A percentile compares a stretch with the other conserved stretches of the same genome.
Evolutionary conservation across 64 coral and sea anemone species (phyloP).

Genomic region (Acropora yongei): DNA sequence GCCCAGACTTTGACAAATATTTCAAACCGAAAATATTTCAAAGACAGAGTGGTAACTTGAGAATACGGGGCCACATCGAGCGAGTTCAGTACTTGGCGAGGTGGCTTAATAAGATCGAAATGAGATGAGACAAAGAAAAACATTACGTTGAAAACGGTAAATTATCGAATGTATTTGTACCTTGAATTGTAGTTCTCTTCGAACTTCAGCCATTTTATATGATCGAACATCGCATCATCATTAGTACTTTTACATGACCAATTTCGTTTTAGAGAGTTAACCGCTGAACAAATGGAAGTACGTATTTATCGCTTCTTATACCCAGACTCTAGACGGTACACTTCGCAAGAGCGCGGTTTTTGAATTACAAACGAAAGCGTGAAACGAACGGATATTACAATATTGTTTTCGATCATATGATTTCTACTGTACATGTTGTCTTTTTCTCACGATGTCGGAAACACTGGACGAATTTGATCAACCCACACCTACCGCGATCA

Average conservation of each 20-base stretch:
- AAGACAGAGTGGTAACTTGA: too few species aligned
- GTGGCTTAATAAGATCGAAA: neutral
- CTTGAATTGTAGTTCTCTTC: slow-evolving; percentile 25
- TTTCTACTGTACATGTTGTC: neutral
- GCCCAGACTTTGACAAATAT: too few species aligned
- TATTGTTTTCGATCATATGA: neutral
- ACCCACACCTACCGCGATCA: slow-evolving; percentile 1
- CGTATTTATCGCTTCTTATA: neutral
- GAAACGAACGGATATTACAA: neutral
- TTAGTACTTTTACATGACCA: neutral
- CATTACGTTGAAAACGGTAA: neutral
- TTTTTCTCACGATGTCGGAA: neutral
- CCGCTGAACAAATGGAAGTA: neutral
- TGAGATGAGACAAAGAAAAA: neutral
- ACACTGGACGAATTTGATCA: slow-evolving; percentile 36
- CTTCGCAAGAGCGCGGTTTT: slow-evolving; percentile 23
- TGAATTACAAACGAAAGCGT: neutral
- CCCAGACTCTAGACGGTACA: neutral
- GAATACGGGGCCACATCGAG: too few species aligned
- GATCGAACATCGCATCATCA: neutral
- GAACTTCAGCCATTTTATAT: neutral
- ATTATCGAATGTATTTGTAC: neutral
- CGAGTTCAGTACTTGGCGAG: too few species aligned
- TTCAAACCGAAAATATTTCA: too few species aligned
- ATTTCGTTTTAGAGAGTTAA: neutral